phyloP scores from a whole-genome alignment of 2,797 vertebrate genomes.

The Peromyscus nudipes region DNA sequence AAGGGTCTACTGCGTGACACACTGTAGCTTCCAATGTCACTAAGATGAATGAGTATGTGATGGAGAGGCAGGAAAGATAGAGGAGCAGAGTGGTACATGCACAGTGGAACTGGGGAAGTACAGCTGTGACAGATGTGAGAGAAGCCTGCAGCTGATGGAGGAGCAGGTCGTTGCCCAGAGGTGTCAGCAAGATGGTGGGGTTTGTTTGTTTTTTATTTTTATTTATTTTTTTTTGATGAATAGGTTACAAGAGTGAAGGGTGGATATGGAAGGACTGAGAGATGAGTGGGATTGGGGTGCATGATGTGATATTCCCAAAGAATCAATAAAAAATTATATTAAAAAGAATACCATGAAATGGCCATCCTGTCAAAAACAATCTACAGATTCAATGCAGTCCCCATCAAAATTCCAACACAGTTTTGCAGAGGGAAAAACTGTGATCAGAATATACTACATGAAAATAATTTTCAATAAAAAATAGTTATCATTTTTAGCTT shows the following conservation, averaged over 20 bases:
- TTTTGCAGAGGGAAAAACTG: background rate
- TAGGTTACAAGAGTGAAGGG: background rate
- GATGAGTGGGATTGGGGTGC: background rate
- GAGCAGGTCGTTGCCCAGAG: background rate
- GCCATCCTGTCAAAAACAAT: background rate
- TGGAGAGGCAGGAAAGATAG: background rate
- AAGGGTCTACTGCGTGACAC: background rate
- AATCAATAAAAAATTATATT: background rate
- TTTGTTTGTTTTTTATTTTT: background rate
- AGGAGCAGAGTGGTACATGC: background rate
- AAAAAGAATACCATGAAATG: background rate
- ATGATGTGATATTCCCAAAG: background rate
- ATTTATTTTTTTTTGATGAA: background rate
- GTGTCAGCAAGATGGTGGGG: background rate
- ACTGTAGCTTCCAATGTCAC: no score
- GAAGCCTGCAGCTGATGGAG: background rate
- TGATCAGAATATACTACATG: background rate
- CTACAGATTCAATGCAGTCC: background rate
- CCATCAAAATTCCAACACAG: background rate
- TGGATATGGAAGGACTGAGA: background rate
- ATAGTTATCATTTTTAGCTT: background rate
- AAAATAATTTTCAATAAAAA: background rate
- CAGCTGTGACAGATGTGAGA: background rate
- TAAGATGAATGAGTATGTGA: background rate
- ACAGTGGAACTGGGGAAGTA: background rate